Base-by-base conservation (phyloP, 2,797 vertebrate genomes). In the Oryzias sinensis region DNA sequence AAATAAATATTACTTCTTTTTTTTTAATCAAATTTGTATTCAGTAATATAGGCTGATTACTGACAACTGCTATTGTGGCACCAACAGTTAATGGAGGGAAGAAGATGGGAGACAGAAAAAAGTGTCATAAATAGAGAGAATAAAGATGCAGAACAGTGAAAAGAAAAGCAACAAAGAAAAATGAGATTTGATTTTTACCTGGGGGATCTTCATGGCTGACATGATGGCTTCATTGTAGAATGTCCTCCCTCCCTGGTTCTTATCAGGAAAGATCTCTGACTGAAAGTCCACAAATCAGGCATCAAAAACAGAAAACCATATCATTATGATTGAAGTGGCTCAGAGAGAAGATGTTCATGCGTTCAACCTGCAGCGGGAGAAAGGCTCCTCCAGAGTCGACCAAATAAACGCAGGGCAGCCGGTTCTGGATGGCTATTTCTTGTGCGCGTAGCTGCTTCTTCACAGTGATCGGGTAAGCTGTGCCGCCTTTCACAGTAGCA, bases 221-320 rank as follows among this genome's bases (percentile, higher is more conserved):
- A 95, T 94, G 59, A 95, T 70, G 18, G 94, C 94, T 87, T 95
- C 93, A 0, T 94, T 95, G 65, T 94, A 95, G 79, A 96, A 96
- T 1, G 77, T 53, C 46, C 91, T 86, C 56, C 94, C 94, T 17
- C 94, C 94, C 0, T 96, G 93, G 66, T 92, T 89, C 82, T 94
- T 93, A 77, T 96, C 94, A n/a, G 94, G 93, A 70, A 95, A 98
- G 72, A 96, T 92, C 76, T 96, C 93, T 16, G 94, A 91, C 95
- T 96, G 82, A 40, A 24, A 8, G 53, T 1, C 49, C 48, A 71
- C n/a, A 63, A 43, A 59, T 2, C 58, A 4, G 11, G 0, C 22
- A 59, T 22, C 18, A 18, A 6, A 33, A 47, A 24, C 4, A 9
- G 47, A 47, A 37, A 4, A 40, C 17, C 29, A 20, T 17, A 11